Evolutionary conservation across 2,888 invertebrate genomes (phyloP).

Genomic region (Limnephilus lunatus): DNA sequence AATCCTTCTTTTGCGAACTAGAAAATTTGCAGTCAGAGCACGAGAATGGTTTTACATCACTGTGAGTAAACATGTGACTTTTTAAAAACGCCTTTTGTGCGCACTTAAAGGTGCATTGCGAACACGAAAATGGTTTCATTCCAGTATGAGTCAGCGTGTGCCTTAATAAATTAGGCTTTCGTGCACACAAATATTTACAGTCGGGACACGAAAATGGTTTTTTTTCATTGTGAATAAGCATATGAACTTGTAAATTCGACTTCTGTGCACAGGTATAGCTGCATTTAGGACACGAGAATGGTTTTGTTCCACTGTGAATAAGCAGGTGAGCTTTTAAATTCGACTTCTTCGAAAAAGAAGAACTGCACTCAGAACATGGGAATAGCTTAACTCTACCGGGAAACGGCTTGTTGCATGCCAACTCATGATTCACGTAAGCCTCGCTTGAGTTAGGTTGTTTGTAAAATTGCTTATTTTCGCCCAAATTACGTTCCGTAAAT

Average conservation of each 20-base stretch:
- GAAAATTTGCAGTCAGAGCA: neutral
- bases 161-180: neutral
- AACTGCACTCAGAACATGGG: neutral
- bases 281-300: neutral
- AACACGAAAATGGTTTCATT: neutral
- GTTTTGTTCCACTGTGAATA: neutral
- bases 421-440: too few species aligned
- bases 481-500: too few species aligned
- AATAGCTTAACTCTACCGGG: neutral
- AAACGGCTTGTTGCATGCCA: too few species aligned
- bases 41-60: neutral
- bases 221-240: neutral
- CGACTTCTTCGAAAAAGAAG: neutral
- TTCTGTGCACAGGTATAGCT: neutral
- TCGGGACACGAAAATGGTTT: neutral
- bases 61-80: neutral
- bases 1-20: too few species aligned
- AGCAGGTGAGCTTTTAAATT: neutral
- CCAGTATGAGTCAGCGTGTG: neutral
- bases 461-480: too few species aligned
- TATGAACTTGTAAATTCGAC: neutral
- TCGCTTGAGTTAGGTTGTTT: too few species aligned
- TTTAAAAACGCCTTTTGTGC: neutral
- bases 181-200: neutral
- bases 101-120: too few species aligned